Evolutionary conservation across 1,140 invertebrate genomes (phyloP).

Genomic region (Drosophila pseudoobscura): DNA sequence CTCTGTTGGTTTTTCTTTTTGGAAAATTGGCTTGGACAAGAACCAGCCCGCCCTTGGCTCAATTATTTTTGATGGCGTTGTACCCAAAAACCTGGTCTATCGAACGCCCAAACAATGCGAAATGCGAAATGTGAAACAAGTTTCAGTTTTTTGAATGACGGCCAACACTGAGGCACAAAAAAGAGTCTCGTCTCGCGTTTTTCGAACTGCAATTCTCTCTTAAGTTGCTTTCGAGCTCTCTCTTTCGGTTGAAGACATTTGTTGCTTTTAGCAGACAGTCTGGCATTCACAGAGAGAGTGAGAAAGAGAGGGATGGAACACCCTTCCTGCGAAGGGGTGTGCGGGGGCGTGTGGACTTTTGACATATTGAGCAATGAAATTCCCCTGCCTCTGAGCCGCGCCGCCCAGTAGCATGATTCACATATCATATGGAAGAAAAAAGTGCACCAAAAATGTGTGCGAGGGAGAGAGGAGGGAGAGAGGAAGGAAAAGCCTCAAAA

Average conservation of each 20-base stretch:
- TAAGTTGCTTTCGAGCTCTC: constrained; percentile 4
- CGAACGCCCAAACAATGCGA: constrained; percentile 56
- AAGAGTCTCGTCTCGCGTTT: constrained; percentile 14
- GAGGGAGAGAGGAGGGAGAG: constrained; percentile 8
- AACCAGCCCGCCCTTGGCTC: constrained; percentile 78
- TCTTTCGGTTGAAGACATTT: constrained; percentile 50
- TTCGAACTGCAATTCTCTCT: constrained; percentile 48
- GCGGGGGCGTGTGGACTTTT: background rate
- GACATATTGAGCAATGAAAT: constrained; percentile 28
- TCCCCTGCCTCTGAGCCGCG: constrained; percentile 12
- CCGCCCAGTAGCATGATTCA: constrained; percentile 25
- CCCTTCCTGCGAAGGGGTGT: too few relatives aligned
- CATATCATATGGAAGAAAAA: constrained; percentile 16
- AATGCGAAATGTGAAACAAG: constrained; percentile 66
- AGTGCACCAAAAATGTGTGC: background rate
- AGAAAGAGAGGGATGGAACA: too few relatives aligned
- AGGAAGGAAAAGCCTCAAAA: background rate
- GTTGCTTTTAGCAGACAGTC: constrained; percentile 57
- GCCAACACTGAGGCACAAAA: constrained; percentile 17
- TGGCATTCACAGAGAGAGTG: too few relatives aligned
- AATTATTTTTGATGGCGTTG: constrained; percentile 56
- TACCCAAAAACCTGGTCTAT: constrained; percentile 21
- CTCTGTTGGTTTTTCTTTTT: constrained; percentile 19
- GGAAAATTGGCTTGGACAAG: constrained; percentile 49
- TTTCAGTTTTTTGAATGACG: constrained; percentile 37